Evolutionary conservation across 2,888 invertebrate species (phyloP).

Genomic region (Allacma fusca): DNA sequence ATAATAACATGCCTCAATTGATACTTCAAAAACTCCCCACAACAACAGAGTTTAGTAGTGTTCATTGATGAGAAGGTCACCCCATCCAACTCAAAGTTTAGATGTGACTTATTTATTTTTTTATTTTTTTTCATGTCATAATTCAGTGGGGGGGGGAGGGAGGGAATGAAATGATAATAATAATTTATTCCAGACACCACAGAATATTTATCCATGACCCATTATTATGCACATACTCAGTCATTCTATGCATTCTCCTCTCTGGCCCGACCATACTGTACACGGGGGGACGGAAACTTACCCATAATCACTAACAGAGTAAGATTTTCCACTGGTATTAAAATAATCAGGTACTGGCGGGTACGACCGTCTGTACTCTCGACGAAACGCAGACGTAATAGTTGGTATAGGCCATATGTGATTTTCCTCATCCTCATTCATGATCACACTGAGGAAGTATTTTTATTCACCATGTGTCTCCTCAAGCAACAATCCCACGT

Average conservation of each 20-base stretch:
- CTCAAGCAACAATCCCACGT: background rate
- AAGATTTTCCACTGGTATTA: constrained; percentile 31
- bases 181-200: background rate
- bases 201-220: background rate
- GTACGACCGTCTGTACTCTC: constrained; percentile 40
- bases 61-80: no score
- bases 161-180: no score
- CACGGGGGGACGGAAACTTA: constrained; percentile 1
- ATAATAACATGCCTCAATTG: no score
- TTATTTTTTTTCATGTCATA: no score
- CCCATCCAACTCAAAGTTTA: no score
- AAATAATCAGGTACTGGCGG: constrained; percentile 46
- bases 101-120: no score
- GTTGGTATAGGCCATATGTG: constrained; percentile 43
- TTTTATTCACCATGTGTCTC: background rate
- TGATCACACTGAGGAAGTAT: constrained; percentile 11
- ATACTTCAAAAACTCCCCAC: no score
- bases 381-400: constrained; percentile 45
- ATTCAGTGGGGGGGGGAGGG: no score
- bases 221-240: background rate
- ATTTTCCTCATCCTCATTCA: constrained; percentile 35
- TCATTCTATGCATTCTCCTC: constrained; percentile 3
- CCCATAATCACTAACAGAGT: constrained; percentile 26
- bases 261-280: background rate
- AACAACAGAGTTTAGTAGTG: no score